Evolutionary conservation across 2,888 invertebrate genomes (phyloP), one percentile per base, ranked within the genome.

Genomic region (Eupithecia vulgata): DNA sequence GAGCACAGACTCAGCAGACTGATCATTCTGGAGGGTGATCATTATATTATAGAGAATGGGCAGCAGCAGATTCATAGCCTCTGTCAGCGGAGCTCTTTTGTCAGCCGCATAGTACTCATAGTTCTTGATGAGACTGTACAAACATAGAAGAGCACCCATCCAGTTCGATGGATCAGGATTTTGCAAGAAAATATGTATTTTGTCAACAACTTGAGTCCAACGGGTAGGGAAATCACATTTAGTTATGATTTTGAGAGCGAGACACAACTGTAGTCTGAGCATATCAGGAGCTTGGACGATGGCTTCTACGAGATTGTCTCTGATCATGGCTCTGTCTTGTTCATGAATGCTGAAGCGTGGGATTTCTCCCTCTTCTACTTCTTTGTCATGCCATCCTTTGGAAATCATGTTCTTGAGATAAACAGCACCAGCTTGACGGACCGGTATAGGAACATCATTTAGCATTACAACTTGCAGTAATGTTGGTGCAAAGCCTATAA

Each of bases 131-230:
- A 99, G 95, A 88, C 99, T 98, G 88, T 99, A 98, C 71, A 99
- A 95, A 82, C 98, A 97, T 71, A 98, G 93, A 7, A 99, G 95
- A 67, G 99, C 98, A 68, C 99, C 99, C 92, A 97, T 97, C 98
- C 98, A 98, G 72, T 96, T 96, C 79, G 95, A 96, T 1, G 97
- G 96, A 86, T 98, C 98, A n/a, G 97, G 97, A 92, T 97, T 98
- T 92, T 98, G 98, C 75, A 99, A 95, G 89, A 98, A 99, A 85
- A 98, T 96, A 84, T 97, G 97, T 78, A 99, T 97, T 95, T 99
- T 99, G 88, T 99, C 99, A 13, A 99, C 98, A 78, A 99, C 96
- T 88, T 98, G 97, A 0, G 99, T 97, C 99, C 99, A 99, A 81
- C 98, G 95, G 67, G 97, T 96, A 6, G 99, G 99, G 89, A 99